phyloP scores from a whole-genome alignment of 2,113 vertebrate genomes.

The Sturnira hondurensis region DNA sequence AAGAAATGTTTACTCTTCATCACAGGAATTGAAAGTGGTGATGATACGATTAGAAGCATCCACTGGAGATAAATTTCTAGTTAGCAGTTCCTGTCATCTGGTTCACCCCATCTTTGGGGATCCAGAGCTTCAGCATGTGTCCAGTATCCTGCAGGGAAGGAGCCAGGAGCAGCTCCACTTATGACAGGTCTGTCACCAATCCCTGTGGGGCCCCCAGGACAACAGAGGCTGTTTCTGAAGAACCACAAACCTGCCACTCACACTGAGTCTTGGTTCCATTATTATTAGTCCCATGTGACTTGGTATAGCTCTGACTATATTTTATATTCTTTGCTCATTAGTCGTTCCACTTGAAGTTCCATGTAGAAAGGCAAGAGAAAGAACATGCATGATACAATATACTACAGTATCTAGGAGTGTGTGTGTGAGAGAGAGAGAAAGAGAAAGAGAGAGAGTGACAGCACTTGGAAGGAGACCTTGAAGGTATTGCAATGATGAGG shows the following conservation, averaged over 20 bases:
- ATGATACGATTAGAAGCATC: background rate
- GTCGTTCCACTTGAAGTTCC: background rate
- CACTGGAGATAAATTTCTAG: rapidly evolving
- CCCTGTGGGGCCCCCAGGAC: too few relatives aligned
- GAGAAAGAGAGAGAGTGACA: background rate
- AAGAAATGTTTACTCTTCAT: background rate
- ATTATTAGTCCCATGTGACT: background rate
- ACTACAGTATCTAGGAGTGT: background rate
- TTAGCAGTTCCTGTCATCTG: rapidly evolving
- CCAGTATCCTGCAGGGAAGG: rapidly evolving
- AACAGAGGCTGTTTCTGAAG: background rate
- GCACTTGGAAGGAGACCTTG: rapidly evolving
- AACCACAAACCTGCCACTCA: rapidly evolving
- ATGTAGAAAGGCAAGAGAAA: background rate
- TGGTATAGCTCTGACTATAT: background rate
- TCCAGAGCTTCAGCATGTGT: background rate
- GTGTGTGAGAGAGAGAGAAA: background rate
- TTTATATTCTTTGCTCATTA: background rate
- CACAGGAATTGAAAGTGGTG: background rate
- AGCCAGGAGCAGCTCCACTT: rapidly evolving
- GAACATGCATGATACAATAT: rapidly evolving
- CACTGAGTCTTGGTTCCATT: background rate
- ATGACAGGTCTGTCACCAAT: background rate
- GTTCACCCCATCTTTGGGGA: rapidly evolving
- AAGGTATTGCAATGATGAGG: background rate